phyloP scores from a whole-genome alignment of 2,888 invertebrate species.

The Latrodectus hesperus region DNA sequence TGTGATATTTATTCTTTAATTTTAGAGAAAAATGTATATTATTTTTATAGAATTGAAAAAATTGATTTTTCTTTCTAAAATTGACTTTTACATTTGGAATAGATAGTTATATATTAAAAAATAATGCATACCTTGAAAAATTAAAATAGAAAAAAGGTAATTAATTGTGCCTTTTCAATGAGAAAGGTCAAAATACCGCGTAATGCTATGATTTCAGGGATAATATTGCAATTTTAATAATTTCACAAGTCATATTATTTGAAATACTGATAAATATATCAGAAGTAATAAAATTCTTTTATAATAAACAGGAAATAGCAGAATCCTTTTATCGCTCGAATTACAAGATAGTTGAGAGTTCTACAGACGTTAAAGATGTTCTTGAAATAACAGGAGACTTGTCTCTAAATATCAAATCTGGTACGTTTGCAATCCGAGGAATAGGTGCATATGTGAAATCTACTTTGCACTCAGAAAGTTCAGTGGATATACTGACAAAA shows the following conservation, averaged over 20 bases:
- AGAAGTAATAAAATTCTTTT: neutral
- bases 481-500: slow-evolving; percentile 56
- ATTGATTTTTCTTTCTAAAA: too few relatives aligned
- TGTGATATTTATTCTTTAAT: too few relatives aligned
- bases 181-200: too few relatives aligned
- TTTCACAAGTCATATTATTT: neutral
- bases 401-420: slow-evolving; percentile 56
- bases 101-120: too few relatives aligned
- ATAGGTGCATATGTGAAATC: slow-evolving; percentile 40
- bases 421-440: slow-evolving; percentile 20
- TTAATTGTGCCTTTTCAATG: too few relatives aligned
- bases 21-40: too few relatives aligned
- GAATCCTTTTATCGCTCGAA: slow-evolving; percentile 50
- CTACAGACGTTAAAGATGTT: slow-evolving; percentile 48
- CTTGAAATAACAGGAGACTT: slow-evolving; percentile 45
- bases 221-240: neutral
- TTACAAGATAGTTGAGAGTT: slow-evolving; percentile 39
- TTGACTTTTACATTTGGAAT: too few relatives aligned
- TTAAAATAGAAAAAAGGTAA: too few relatives aligned
- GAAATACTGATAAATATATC: neutral
- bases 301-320: slow-evolving; percentile 1
- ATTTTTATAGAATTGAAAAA: too few relatives aligned
- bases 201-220: too few relatives aligned
- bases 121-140: too few relatives aligned
- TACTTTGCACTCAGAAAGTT: neutral